These are phyloP conservation scores for Tautogolabrus adspersus DNA, from an alignment of 2,113 vertebrate genomes.

Conservation along the genomic window DNA sequence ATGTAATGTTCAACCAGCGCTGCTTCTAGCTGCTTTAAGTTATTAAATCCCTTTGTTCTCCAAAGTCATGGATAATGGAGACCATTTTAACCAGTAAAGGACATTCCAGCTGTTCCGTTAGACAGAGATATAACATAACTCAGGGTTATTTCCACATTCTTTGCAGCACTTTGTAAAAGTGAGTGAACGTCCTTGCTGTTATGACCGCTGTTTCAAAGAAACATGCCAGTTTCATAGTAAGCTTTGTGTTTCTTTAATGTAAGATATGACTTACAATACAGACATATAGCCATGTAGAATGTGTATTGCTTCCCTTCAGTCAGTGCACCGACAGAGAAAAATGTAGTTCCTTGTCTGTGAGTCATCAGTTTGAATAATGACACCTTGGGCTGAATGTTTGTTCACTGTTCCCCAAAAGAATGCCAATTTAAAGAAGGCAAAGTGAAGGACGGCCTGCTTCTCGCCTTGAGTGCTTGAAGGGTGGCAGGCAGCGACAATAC, in stretches of 20 bases:
- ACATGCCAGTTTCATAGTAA: background rate
- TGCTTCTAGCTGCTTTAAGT: too few species aligned
- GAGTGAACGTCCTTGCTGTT: slow-evolving; percentile 12
- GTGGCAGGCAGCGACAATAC: slow-evolving; percentile 20
- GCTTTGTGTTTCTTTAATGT: background rate
- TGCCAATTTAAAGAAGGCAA: slow-evolving; percentile 51
- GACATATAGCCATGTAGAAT: background rate
- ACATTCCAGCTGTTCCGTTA: background rate
- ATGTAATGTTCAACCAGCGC: too few species aligned
- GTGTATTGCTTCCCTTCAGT: background rate
- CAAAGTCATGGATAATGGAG: slow-evolving; percentile 7
- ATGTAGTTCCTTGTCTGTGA: slow-evolving; percentile 34
- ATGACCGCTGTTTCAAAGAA: background rate
- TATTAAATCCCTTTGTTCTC: too few species aligned
- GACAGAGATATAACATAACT: background rate
- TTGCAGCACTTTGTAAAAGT: background rate
- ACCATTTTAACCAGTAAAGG: slow-evolving; percentile 9
- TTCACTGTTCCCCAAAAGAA: slow-evolving; percentile 51
- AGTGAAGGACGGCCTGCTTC: slow-evolving; percentile 48
- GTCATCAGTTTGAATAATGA: slow-evolving; percentile 55
- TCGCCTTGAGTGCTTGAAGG: slow-evolving; percentile 47
- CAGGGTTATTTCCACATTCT: background rate
- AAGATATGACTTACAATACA: background rate
- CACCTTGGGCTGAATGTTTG: slow-evolving; percentile 56
- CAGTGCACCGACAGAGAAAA: slow-evolving; percentile 7